These are phyloP conservation scores for Tineola bisselliella DNA, from an alignment of 2,888 invertebrate species.

Conservation along the genomic window DNA sequence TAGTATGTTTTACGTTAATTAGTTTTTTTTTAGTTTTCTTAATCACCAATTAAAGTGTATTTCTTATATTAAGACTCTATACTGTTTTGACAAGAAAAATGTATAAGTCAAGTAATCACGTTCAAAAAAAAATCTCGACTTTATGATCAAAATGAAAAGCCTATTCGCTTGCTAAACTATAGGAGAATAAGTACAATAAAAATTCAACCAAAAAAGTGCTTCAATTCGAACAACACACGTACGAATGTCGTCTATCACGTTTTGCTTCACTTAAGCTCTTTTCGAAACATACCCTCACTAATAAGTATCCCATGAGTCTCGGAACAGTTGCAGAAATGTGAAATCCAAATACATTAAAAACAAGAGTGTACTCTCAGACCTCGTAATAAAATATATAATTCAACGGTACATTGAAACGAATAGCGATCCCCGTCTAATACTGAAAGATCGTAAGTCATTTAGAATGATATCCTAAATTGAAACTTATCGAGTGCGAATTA, in stretches of 20 bases:
- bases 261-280: not conserved
- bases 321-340: constrained; percentile 1
- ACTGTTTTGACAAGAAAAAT: too few species aligned
- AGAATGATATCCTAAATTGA: constrained; percentile 3
- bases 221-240: not conserved
- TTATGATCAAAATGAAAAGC: not conserved
- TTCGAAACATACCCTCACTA: not conserved
- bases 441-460: constrained; percentile 8
- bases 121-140: not conserved
- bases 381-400: not conserved
- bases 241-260: not conserved
- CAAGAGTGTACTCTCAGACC: not conserved
- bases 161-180: not conserved
- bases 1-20: too few species aligned
- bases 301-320: constrained; percentile 8
- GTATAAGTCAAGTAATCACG: not conserved
- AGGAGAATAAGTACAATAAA: not conserved
- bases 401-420: not conserved
- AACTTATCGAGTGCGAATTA: constrained; percentile 15
- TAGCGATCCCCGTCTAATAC: not conserved
- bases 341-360: not conserved
- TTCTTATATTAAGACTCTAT: too few species aligned
- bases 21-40: too few species aligned
- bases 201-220: not conserved
- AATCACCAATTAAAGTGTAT: too few species aligned